These are phyloP conservation scores for Anguilla marmorata DNA, from an alignment of 2,797 vertebrate species.

Conservation along the genomic window DNA sequence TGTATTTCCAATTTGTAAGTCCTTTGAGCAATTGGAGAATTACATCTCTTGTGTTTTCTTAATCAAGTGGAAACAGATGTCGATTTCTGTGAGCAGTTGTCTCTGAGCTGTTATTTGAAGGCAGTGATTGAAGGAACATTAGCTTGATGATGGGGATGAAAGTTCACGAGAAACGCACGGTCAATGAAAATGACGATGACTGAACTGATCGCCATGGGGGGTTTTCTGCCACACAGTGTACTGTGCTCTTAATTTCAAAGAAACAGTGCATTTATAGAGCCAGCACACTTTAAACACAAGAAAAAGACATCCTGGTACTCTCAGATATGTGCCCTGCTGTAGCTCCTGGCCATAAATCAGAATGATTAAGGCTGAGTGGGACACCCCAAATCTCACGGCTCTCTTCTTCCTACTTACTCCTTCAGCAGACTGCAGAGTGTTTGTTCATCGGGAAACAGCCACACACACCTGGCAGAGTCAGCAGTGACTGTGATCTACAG, in stretches of 20 bases:
- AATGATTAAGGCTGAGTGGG: neutral
- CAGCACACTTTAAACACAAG: neutral
- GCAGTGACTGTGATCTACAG: neutral
- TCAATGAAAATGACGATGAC: neutral
- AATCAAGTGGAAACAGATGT: neutral
- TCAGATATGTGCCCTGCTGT: neutral
- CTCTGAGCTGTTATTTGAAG: neutral
- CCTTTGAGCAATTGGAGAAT: neutral
- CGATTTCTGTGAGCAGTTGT: neutral
- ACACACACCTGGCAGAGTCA: too few relatives aligned
- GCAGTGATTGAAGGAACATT: neutral
- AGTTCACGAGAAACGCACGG: neutral
- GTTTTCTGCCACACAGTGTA: neutral
- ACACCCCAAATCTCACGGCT: neutral
- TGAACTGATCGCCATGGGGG: neutral
- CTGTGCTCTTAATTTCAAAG: neutral
- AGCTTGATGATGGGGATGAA: neutral
- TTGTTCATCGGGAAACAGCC: too few relatives aligned
- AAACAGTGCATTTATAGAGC: neutral
- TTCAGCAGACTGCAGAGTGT: too few relatives aligned
- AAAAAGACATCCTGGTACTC: neutral
- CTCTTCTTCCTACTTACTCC: too few relatives aligned
- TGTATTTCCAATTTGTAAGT: neutral
- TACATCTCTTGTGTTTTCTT: neutral
- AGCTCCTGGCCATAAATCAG: neutral